Percentiles rank a stretch among this genome's conserved stretches.
Evolutionary conservation across 2,797 vertebrate genomes (phyloP).

Genomic region (Morelia viridis): DNA sequence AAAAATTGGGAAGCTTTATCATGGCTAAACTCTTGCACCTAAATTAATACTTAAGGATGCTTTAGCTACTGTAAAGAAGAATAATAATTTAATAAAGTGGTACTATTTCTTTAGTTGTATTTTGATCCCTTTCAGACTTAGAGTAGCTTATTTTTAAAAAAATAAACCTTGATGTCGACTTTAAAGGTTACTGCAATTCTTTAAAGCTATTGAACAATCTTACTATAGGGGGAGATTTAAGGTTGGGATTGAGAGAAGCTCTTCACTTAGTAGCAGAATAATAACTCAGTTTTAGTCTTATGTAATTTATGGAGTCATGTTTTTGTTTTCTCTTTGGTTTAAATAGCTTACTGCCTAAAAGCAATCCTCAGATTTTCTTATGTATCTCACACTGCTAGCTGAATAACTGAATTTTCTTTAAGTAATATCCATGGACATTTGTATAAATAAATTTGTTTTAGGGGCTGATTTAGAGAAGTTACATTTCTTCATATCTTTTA

Average conservation of each 20-base stretch:
- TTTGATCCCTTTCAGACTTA: constrained; percentile 11
- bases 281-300: constrained; percentile 18
- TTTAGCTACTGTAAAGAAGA: constrained; percentile 37
- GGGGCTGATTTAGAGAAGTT: neutral
- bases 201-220: neutral
- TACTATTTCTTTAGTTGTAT: neutral
- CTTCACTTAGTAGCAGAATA: constrained; percentile 6
- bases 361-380: neutral
- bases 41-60: constrained; percentile 37
- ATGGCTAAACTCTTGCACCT: neutral
- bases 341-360: neutral
- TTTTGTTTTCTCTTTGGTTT: neutral
- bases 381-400: neutral
- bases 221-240: neutral
- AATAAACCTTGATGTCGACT: constrained; percentile 7
- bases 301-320: constrained; percentile 16
- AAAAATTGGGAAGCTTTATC: neutral
- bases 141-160: constrained; percentile 19
- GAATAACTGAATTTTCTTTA: constrained; percentile 10
- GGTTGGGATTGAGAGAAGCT: constrained; percentile 4
- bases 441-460: neutral
- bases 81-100: constrained; percentile 22
- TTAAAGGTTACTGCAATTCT: constrained; percentile 16
- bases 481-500: neutral
- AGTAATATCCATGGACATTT: neutral